Base-by-base conservation (phyloP, 2,113 vertebrate genomes). In the Symphodus melops region DNA sequence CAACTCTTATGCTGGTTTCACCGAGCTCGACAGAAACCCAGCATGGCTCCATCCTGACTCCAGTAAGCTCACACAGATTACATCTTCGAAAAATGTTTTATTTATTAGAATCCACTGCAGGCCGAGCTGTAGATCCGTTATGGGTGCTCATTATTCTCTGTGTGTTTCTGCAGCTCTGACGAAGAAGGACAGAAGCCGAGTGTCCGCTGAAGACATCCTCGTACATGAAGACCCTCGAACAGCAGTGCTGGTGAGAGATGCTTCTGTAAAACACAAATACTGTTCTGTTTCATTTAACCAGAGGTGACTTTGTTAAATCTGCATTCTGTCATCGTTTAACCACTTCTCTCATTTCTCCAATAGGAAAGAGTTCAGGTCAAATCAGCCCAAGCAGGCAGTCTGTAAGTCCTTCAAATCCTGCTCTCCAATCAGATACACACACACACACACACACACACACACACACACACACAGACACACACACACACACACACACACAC, bases 331-430 rank as follows among this genome's bases (percentile, higher is more conserved):
- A 12, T 23, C 66, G 51, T 73, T 83, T 80, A 75, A 57, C 37
- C 33, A 55, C 52, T 72, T 84, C 20, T 84, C 20, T 77, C 9
- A 1, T 89, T 84, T 89, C 74, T 82, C 69, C 81, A 86, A 20
- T 89, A 98, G 97, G 96, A 97, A 86, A 95, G 95, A 94, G 90
- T 95, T 81, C 96, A 96, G 91, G 95, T 96, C 62, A 96, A 95
- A 92, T 95, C 96, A 52, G 93, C 95, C 68, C 96, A 95, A 72
- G 94, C 94, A 75, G 95, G 89, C 93, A 96, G 95, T 90, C 93
- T 96, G 97, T 99, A 93, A 96, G 97, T 97, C 28, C 28, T 88
- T 91, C 14, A n/a, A 5, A 4, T 36, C 6, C 28, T 5, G 52
- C 42, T 13, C 0, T 25, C 20, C 54, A 9, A 59, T 65, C 2